Conservation (phyloP, 2,888 invertebrate genomes). For the Polyommatus icarus region DNA sequence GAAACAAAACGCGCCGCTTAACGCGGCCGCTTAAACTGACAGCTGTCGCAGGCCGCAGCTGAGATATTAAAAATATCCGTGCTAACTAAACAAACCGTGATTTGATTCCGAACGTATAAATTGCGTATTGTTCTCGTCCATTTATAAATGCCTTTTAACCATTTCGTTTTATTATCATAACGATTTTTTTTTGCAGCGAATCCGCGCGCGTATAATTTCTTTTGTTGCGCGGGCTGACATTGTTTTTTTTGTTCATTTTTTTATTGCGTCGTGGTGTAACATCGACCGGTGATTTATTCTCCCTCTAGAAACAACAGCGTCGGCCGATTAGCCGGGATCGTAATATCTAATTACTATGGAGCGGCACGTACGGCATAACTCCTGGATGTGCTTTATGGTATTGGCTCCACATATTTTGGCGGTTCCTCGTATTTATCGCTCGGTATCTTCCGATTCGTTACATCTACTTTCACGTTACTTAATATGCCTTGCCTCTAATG, state of each 20-base stretch:
- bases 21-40: constrained; percentile 58
- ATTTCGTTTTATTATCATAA: constrained; percentile 76
- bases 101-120: constrained; percentile 66
- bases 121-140: constrained; percentile 69
- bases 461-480: constrained; percentile 27
- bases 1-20: constrained; percentile 68
- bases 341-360: constrained; percentile 81
- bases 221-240: constrained; percentile 75
- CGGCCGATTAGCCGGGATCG: constrained; percentile 75
- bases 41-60: constrained; percentile 66
- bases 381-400: constrained; percentile 78
- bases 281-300: constrained; percentile 74
- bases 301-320: constrained; percentile 79
- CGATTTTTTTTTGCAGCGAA: constrained; percentile 72
- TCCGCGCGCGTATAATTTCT: constrained; percentile 75
- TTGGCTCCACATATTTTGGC: constrained; percentile 79
- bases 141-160: constrained; percentile 73
- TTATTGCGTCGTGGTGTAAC: constrained; percentile 68
- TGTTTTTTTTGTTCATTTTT: constrained; percentile 66
- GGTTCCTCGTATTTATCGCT: constrained; percentile 59
- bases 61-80: constrained; percentile 67
- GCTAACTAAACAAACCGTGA: constrained; percentile 71
- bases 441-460: constrained; percentile 24
- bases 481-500: background rate
- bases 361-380: constrained; percentile 77